Conservation (phyloP, 2,888 invertebrate genomes). For the Polydesmus complanatus region DNA sequence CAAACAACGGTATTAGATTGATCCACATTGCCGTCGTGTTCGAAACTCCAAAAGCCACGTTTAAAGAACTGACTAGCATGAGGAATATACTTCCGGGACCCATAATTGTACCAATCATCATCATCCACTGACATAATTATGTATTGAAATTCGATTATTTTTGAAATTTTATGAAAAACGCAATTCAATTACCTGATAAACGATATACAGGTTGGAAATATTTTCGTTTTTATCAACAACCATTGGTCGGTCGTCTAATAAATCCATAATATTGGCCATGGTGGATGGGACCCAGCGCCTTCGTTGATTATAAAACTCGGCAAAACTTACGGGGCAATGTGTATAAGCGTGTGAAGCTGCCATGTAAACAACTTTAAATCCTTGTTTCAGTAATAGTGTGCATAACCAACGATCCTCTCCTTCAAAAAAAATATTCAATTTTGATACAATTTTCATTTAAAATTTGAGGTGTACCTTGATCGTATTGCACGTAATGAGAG, state of each 20-base stretch:
- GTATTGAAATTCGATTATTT: background rate
- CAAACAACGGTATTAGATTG: slow-evolving; percentile 51
- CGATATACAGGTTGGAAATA: slow-evolving; percentile 31
- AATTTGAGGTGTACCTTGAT: slow-evolving; percentile 48
- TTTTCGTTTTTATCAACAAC: slow-evolving; percentile 35
- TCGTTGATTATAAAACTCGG: slow-evolving; percentile 38
- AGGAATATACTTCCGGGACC: slow-evolving; percentile 33
- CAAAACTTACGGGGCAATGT: slow-evolving; percentile 36
- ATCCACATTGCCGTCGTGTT: background rate
- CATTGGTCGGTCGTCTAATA: slow-evolving; percentile 30
- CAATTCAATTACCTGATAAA: slow-evolving; percentile 6
- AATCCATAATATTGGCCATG: slow-evolving; percentile 38
- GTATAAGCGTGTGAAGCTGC: slow-evolving; percentile 39
- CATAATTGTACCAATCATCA: slow-evolving; percentile 9
- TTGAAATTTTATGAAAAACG: background rate
- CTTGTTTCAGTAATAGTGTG: slow-evolving; percentile 37
- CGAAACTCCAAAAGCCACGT: slow-evolving; percentile 32
- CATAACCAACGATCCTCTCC: slow-evolving; percentile 39
- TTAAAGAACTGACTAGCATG: slow-evolving; percentile 35
- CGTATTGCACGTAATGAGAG: slow-evolving; percentile 76
- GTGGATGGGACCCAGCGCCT: slow-evolving; percentile 40
- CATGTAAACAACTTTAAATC: slow-evolving; percentile 37
- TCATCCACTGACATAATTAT: background rate
- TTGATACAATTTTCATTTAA: background rate
- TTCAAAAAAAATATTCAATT: slow-evolving; percentile 16